A percentile compares a stretch with the other conserved stretches of the same genome.
phyloP scores from a whole-genome alignment of 2,113 vertebrate species.

The Tragelaphus buxtoni region DNA sequence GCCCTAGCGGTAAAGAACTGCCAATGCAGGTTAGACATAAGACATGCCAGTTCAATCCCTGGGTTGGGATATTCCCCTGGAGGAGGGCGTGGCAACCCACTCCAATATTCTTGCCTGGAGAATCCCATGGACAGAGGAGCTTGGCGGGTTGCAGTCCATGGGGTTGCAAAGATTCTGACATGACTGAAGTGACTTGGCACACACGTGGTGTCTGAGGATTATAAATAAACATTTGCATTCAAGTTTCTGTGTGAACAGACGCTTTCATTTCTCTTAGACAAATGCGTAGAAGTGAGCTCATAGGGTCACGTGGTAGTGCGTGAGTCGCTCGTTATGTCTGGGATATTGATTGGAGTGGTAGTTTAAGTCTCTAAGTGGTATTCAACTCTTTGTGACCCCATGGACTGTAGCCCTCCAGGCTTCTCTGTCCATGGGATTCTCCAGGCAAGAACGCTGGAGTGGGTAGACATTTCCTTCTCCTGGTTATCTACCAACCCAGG shows the following conservation, averaged over 20 bases:
- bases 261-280: background rate
- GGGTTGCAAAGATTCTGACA: background rate
- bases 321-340: fast-evolving
- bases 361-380: background rate
- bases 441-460: no score
- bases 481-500: no score
- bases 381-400: background rate
- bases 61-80: background rate
- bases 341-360: background rate
- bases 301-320: fast-evolving
- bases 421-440: background rate
- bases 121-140: background rate
- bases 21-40: fast-evolving
- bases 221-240: background rate
- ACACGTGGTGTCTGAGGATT: background rate
- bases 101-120: background rate
- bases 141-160: background rate
- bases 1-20: fast-evolving
- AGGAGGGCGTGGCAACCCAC: background rate
- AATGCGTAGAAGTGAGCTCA: background rate
- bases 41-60: background rate
- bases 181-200: background rate
- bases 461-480: no score
- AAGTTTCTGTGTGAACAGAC: background rate
- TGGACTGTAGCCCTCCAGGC: background rate